Evolutionary conservation across 2,797 vertebrate genomes (phyloP).

Genomic region (Syncerus caffer): DNA sequence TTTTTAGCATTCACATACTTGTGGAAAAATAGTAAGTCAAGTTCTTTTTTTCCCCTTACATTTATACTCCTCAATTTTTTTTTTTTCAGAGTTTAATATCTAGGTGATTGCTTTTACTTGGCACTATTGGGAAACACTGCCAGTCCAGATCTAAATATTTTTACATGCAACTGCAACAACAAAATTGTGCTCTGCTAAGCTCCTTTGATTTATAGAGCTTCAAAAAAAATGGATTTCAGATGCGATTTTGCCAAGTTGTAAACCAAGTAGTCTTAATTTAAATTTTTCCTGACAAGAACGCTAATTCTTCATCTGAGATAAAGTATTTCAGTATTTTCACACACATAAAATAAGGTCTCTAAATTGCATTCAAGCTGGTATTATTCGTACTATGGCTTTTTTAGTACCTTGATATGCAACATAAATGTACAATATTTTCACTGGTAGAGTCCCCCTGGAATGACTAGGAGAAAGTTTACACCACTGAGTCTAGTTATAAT

Average conservation of each 20-base stretch:
- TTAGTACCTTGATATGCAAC: conserved; percentile 23
- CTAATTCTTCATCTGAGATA: conserved; percentile 71
- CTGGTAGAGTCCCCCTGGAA: conserved; percentile 58
- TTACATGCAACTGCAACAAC: conserved; percentile 29
- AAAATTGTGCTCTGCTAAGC: not conserved
- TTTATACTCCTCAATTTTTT: conserved; percentile 38
- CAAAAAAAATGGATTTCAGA: not conserved
- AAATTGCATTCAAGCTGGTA: conserved; percentile 40
- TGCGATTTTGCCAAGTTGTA: conserved; percentile 22
- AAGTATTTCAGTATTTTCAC: conserved; percentile 74
- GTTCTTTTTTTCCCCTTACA: conserved; percentile 13
- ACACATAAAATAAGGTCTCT: conserved; percentile 32
- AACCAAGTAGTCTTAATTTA: conserved; percentile 47
- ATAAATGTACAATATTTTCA: conserved; percentile 55
- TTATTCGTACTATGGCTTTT: conserved; percentile 42
- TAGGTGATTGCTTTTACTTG: conserved; percentile 39
- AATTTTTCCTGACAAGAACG: conserved; percentile 61
- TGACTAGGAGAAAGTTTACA: conserved; percentile 69
- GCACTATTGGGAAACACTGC: conserved; percentile 22
- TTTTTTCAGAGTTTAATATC: conserved; percentile 3
- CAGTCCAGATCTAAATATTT: conserved; percentile 51
- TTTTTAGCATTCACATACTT: conserved; percentile 63
- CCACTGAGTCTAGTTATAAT: conserved; percentile 48
- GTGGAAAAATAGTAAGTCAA: not conserved
- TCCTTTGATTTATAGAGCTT: conserved; percentile 44